Base-by-base conservation (phyloP, 2,888 invertebrate species). In the Lacanobia wlatinum region DNA sequence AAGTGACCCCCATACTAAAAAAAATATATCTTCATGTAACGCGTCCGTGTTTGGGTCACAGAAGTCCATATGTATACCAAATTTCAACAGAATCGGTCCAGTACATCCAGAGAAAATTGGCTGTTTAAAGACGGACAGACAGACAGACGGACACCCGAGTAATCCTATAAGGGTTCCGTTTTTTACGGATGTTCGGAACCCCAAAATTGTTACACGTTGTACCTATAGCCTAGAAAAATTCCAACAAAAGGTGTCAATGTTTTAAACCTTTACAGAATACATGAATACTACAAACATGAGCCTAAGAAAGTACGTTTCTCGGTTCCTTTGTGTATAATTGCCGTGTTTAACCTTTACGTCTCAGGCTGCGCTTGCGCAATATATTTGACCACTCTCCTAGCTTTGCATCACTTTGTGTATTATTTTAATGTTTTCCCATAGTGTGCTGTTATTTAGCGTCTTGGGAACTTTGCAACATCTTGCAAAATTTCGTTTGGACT, bases 391-490 rank as follows among this genome's bases (percentile, higher is more conserved):
- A 64, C 69, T 80, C 69, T 76, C 76, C 69, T 64, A n/a, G 38
- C 23, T 75, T 78, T 75, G 64, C 76, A 56, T 76, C 79, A 76
- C 28, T 73, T 72, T 64, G 64, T 53, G 58, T 73, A 76, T 82
- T 76, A 83, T 76, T 83, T 76, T 73, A 82, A 63, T 64, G 58
- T 70, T 80, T 80, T 80, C 76, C 62, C 65, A 76, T 80, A 76
- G 10, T 16, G 60, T 62, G 18, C 64, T 66, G 61, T 68, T 65
- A 58, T 73, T 78, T 73, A 60, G 55, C 48, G 21, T 12, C 71
- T 82, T 73, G 70, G 28, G 66, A 76, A 69, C 34, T 40, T 70
- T 76, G 64, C 56, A 46, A 61, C 63, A 56, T 23, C 52, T 77
- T 67, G 56, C 63, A 53, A 70, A 63, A 53, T 5, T 34, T 9